Base-by-base conservation (phyloP, 2,113 vertebrate species). In the Nyctibius bracteatus region DNA sequence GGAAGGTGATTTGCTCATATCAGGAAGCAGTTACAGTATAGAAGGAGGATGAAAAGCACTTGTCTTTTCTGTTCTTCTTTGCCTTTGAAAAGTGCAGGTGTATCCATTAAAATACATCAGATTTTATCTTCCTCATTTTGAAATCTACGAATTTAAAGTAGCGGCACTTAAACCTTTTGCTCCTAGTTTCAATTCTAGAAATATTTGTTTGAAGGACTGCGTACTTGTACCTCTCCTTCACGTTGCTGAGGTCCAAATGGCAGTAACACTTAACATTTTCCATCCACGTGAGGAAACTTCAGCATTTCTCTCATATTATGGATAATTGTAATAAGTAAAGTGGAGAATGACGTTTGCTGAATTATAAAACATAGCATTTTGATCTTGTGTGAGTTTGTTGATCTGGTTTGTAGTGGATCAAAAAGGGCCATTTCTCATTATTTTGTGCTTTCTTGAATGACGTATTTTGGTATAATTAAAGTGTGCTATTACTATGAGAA, bases 301-400 rank as follows among this genome's bases (percentile, higher is more conserved):
- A 94, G n/a, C 41, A 41, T 88, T 90, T 92, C 23, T 72, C 71
- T 70, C 66, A 8, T 86, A 57, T 63, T 85, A 39, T 49, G 31
- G 17, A 30, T 25, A 17, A 86, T 87, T 4, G 3, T 83, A 68
- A 54, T 52, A 30, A 70, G 43, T 59, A 54, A 94, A 83, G 59
- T 74, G 83, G 35, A 70, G 55, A 62, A 28, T 83, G 80, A 96
- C 94, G 79, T 78, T 92, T 96, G 58, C 55, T 74, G 80, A 91
- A 95, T 96, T 87, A 81, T 92, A 90, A 92, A 96, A 86, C 55
- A 61, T 54, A 85, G 81, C 79, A 94, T 37, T 81, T 95, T 86
- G 82, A 95, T 84, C 89, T 92, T 96, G 71, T 81, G 62, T 73
- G 62, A 94, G 72, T 97, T 95, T 90, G 71, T 79, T 54, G 23